Evolutionary conservation across 1,140 invertebrate species (phyloP).

Genomic region (Rhynchophorus ferrugineus): DNA sequence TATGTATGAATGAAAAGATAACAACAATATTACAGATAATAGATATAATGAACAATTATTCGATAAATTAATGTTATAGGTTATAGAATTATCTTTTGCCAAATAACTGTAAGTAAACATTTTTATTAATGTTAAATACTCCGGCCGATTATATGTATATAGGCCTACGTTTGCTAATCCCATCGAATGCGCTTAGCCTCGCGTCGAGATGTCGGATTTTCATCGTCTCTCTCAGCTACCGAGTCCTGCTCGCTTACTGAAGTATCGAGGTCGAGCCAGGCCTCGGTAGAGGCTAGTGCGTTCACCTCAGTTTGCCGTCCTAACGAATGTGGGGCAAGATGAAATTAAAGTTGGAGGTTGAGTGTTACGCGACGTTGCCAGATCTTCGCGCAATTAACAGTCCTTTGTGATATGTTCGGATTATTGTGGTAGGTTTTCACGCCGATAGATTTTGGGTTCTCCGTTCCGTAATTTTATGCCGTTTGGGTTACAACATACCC

Average conservation of each 20-base stretch:
- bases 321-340: slow-evolving; percentile 41
- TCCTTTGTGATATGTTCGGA: background rate
- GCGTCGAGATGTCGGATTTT: slow-evolving; percentile 6
- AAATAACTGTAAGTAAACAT: no score
- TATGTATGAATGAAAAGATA: no score
- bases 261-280: slow-evolving; percentile 30
- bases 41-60: no score
- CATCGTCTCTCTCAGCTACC: slow-evolving; percentile 1
- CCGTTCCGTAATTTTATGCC: no score
- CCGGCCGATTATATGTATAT: slow-evolving; percentile 2
- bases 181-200: slow-evolving; percentile 29
- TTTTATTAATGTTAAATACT: no score
- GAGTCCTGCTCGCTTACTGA: background rate
- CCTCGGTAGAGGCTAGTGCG: slow-evolving; percentile 34
- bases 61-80: no score
- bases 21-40: no score
- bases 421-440: no score
- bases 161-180: slow-evolving; percentile 27
- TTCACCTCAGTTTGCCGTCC: slow-evolving; percentile 34
- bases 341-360: slow-evolving; percentile 42
- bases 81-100: no score
- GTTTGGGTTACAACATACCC: no score
- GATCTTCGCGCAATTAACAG: background rate
- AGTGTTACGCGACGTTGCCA: slow-evolving; percentile 16
- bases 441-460: no score